Percentiles rank a stretch among this genome's conserved stretches.
Evolutionary conservation across 2,113 vertebrate species (phyloP).

Genomic region (Meleagris gallopavo): DNA sequence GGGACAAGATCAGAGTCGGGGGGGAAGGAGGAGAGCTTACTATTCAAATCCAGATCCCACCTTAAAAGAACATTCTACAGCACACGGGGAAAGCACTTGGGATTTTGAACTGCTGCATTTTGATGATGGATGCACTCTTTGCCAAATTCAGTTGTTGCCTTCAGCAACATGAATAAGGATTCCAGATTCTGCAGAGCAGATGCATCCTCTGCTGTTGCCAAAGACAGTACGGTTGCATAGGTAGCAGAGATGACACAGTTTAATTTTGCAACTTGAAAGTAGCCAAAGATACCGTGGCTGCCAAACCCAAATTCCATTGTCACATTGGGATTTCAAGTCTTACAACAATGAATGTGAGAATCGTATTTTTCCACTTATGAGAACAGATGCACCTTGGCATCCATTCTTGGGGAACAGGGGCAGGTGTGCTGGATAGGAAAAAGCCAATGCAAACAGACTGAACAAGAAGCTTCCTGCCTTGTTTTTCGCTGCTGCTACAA

Average conservation of each 20-base stretch:
- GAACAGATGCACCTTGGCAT: background rate
- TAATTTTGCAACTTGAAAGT: background rate
- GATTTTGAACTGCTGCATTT: background rate
- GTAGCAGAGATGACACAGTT: background rate
- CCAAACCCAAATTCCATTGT: background rate
- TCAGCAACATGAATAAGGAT: background rate
- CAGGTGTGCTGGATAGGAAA: background rate
- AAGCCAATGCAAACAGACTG: background rate
- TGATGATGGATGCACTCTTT: background rate
- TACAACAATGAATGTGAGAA: background rate
- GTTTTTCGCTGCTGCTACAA: background rate
- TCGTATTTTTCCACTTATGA: accelerated
- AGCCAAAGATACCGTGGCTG: background rate
- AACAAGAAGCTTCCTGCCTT: background rate
- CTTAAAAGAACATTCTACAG: background rate
- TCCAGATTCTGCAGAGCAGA: background rate
- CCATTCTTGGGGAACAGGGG: background rate
- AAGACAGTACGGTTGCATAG: accelerated
- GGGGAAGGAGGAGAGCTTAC: background rate
- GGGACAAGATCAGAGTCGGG: background rate
- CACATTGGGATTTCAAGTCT: background rate
- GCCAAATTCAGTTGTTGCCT: background rate
- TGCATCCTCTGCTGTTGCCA: background rate
- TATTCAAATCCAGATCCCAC: background rate
- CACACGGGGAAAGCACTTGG: accelerated